phyloP scores from a whole-genome alignment of 2,113 vertebrate genomes.

The Melanocharis versteri region DNA sequence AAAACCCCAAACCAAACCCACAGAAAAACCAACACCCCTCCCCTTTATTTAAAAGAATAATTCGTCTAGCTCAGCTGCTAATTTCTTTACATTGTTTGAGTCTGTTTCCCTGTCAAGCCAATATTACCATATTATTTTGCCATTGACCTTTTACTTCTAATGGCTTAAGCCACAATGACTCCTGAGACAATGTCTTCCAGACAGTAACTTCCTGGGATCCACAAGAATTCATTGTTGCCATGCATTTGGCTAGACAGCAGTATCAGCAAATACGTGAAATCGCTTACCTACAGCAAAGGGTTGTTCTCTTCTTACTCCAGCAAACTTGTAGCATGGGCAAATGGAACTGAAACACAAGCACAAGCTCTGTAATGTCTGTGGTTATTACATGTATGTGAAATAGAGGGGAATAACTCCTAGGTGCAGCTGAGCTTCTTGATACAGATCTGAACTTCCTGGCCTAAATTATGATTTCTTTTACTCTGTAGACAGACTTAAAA shows the following conservation, averaged over 20 bases:
- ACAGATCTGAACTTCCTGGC: neutral
- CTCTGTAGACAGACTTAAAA: neutral
- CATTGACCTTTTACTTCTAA: neutral
- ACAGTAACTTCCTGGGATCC: neutral
- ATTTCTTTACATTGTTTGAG: neutral
- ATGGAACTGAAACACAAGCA: neutral
- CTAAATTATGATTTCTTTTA: neutral
- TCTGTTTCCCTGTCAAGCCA: neutral
- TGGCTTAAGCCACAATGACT: neutral
- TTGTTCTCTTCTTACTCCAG: neutral
- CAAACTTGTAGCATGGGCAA: neutral
- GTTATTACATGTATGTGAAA: neutral
- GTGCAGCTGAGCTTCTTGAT: neutral
- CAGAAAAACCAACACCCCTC: fast-evolving
- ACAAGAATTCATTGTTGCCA: neutral
- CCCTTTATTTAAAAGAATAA: neutral
- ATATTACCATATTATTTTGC: neutral
- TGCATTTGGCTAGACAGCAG: neutral
- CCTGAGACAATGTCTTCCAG: neutral
- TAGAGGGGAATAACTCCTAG: neutral
- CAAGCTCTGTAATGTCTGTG: neutral
- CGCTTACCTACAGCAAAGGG: neutral
- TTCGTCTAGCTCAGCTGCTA: neutral
- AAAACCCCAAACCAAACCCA: neutral
- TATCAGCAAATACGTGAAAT: neutral